A percentile compares a stretch with the other conserved stretches of the same genome.
Conservation (phyloP, 2,797 vertebrate genomes). For the Iguana delicatissima region DNA sequence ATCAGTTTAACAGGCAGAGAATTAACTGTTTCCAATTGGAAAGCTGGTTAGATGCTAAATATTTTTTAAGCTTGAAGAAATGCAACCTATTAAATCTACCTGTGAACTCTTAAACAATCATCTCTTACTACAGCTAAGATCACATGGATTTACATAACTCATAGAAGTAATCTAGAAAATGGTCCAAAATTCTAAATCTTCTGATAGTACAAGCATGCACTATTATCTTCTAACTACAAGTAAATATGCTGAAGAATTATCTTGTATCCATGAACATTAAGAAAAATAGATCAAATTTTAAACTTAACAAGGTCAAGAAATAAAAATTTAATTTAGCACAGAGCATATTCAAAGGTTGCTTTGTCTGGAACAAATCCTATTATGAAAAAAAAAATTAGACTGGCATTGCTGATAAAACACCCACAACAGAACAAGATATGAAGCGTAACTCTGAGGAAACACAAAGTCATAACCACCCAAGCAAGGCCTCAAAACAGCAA, state of each 20-base stretch:
- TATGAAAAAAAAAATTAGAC: neutral
- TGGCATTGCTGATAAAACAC: slow-evolving; percentile 6
- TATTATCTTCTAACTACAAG: neutral
- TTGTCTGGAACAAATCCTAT: slow-evolving; percentile 7
- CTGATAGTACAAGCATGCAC: neutral
- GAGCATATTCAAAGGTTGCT: neutral
- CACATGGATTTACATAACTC: neutral
- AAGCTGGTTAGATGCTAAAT: neutral
- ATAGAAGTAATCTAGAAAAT: neutral
- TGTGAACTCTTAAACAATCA: neutral
- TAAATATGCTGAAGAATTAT: neutral
- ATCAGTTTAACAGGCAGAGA: neutral
- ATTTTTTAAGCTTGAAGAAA: slow-evolving; percentile 12
- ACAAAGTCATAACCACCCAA: neutral
- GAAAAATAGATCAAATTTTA: neutral
- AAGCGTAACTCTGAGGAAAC: slow-evolving; percentile 9
- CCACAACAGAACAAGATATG: neutral
- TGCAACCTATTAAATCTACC: neutral
- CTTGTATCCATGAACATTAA: neutral
- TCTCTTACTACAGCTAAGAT: neutral
- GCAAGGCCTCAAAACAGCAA: slow-evolving; percentile 10
- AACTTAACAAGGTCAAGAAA: neutral
- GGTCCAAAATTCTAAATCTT: neutral
- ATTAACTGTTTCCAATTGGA: neutral
- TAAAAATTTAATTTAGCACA: neutral